Base-by-base conservation (phyloP, 2,113 vertebrate genomes). In the Indicator maculatus region DNA sequence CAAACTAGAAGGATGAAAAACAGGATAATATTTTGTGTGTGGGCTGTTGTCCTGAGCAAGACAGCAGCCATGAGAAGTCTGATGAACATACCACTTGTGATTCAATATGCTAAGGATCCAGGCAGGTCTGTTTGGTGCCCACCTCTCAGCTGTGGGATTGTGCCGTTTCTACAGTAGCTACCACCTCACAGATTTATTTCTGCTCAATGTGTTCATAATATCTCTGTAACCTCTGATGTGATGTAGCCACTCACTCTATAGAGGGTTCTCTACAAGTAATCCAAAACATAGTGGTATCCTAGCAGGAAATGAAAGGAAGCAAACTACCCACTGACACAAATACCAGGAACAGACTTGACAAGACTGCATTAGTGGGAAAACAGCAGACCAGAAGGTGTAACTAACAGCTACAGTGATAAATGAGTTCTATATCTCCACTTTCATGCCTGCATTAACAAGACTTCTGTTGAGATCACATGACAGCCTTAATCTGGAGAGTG, bases 1-100 rank as follows among this genome's bases (percentile, higher is more conserved):
- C 20, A 8, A 50, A 59, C 50, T 33, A 27, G 44, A 76, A 91
- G 73, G 50, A 2, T 86, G 79, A 81, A 86, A 92, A 95, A 55
- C 85, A 93, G 76, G 65, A 38, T 81, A 81, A 75, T 75, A 59
- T 88, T 83, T 63, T 41, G 30, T 30, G 70, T 86, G 83, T 81
- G 92, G 88, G 90, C 90, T 78, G 58, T 88, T 89, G 73, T 64
- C 83, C 86, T 38, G 73, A 92, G 18, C 36, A 45, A 55, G 86
- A 73, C 44, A 79, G 58, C 39, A 58, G 79, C 61, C 27, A 30
- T 9, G 41, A 80, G 69, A 21, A 88, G 65, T 28, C 31, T 3
- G 2, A 5, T 31, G 14, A 59, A 65, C 50, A 18, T 3, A 4
- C 38, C 23, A 6, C 23, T 50, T 71, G 56, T 38, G 89, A 55